Evolutionary conservation across 1,140 invertebrate genomes (phyloP).

Genomic region (Acromyrmex echinatior): DNA sequence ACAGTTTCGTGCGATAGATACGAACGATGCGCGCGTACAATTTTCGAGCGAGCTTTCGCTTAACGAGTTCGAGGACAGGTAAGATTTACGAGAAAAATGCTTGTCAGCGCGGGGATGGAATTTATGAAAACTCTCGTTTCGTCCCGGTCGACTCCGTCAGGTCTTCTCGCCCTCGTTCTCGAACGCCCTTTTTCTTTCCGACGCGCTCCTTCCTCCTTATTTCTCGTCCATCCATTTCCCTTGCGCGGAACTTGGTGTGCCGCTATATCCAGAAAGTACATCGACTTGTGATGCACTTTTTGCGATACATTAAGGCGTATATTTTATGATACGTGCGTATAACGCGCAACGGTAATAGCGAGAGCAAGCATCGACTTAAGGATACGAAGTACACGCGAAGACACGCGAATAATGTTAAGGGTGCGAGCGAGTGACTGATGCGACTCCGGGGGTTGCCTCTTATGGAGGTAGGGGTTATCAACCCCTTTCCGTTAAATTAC

Average conservation of each 20-base stretch:
- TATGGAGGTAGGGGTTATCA: slow-evolving; percentile 46
- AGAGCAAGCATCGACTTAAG: slow-evolving; percentile 49
- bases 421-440: slow-evolving; percentile 73
- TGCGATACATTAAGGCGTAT: slow-evolving; percentile 79
- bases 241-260: slow-evolving; percentile 63
- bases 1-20: slow-evolving; percentile 48
- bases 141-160: slow-evolving; percentile 12
- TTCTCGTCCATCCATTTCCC: slow-evolving; percentile 70
- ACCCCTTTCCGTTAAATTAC: slow-evolving; percentile 50
- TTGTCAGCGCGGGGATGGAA: slow-evolving; percentile 56
- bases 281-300: slow-evolving; percentile 75
- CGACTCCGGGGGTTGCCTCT: slow-evolving; percentile 51
- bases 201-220: slow-evolving; percentile 9
- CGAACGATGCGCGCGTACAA: background rate
- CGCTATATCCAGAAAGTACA: slow-evolving; percentile 68
- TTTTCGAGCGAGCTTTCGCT: slow-evolving; percentile 53
- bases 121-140: slow-evolving; percentile 67
- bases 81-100: slow-evolving; percentile 65
- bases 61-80: slow-evolving; percentile 58
- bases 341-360: slow-evolving; percentile 39
- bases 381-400: slow-evolving; percentile 58
- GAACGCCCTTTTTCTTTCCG: background rate
- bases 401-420: slow-evolving; percentile 79
- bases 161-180: background rate
- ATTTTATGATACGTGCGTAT: slow-evolving; percentile 75